Evolutionary conservation across 2,888 invertebrate genomes (phyloP).

Genomic region (Polydrusus tereticollis): DNA sequence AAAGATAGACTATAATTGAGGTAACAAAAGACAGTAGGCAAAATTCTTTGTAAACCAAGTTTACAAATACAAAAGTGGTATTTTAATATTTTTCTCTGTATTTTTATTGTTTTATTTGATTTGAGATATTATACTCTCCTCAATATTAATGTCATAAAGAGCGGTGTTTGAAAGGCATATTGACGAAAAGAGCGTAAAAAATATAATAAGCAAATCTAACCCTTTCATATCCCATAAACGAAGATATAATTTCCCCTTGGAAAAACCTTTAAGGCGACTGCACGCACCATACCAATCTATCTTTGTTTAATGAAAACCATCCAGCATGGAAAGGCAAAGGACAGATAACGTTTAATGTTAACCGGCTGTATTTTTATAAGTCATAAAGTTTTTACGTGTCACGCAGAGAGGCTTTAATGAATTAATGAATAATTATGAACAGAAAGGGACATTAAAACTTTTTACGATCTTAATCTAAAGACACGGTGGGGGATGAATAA

Average conservation of each 20-base stretch:
- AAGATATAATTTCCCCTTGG: neutral
- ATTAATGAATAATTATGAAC: conserved; percentile 30
- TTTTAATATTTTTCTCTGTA: no score
- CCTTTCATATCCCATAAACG: neutral
- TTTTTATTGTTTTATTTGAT: no score
- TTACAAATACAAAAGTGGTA: no score
- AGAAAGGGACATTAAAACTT: conserved; percentile 18
- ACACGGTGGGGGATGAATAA: conserved; percentile 10
- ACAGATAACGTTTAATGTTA: neutral
- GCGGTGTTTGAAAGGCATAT: neutral
- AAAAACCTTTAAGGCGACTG: neutral
- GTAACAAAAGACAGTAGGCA: no score
- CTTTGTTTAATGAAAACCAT: neutral
- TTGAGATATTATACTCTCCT: no score
- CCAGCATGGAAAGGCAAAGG: neutral
- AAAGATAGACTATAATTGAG: no score
- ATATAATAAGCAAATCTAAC: neutral
- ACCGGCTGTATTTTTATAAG: conserved; percentile 6
- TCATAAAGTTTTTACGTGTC: conserved; percentile 21
- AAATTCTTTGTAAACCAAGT: no score
- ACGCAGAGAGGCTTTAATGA: conserved; percentile 20
- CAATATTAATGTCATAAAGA: no score
- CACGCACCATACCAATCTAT: neutral
- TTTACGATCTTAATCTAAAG: conserved; percentile 16
- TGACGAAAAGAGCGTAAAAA: neutral